Percentiles rank a stretch among this genome's conserved stretches.
phyloP scores from a whole-genome alignment of 2,888 invertebrate species.

The Euzophera pinguis region DNA sequence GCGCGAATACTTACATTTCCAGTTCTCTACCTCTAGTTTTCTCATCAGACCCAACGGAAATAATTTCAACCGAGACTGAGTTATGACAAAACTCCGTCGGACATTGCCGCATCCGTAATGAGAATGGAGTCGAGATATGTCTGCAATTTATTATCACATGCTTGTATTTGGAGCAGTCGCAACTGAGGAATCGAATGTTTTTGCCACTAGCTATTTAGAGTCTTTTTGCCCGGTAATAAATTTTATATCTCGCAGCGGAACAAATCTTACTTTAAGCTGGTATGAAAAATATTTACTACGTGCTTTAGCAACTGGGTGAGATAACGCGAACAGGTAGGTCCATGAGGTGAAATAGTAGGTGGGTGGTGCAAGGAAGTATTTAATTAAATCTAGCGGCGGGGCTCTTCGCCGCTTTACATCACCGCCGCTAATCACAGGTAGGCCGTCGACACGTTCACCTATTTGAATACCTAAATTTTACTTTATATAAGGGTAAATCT shows the following conservation, averaged over 20 bases:
- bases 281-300: constrained; percentile 37
- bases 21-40: constrained; percentile 76
- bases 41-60: constrained; percentile 78
- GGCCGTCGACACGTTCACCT: constrained; percentile 62
- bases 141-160: constrained; percentile 72
- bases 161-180: constrained; percentile 44
- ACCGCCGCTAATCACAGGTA: constrained; percentile 72
- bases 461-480: constrained; percentile 59
- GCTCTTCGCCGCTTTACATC: constrained; percentile 58
- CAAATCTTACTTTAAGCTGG: constrained; percentile 19
- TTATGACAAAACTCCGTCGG: constrained; percentile 79
- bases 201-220: constrained; percentile 33
- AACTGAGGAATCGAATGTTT: constrained; percentile 51
- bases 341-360: constrained; percentile 63
- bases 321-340: constrained; percentile 47
- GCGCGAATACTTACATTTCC: constrained; percentile 74
- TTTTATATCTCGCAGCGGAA: constrained; percentile 14
- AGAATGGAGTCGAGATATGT: constrained; percentile 76
- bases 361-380: constrained; percentile 68
- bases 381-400: constrained; percentile 72
- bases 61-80: constrained; percentile 79
- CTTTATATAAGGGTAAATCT: constrained; percentile 39
- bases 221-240: constrained; percentile 9
- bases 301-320: constrained; percentile 40
- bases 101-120: constrained; percentile 79